Evolutionary conservation across 2,797 vertebrate species (phyloP).

Genomic region (Rhynchotus rufescens): DNA sequence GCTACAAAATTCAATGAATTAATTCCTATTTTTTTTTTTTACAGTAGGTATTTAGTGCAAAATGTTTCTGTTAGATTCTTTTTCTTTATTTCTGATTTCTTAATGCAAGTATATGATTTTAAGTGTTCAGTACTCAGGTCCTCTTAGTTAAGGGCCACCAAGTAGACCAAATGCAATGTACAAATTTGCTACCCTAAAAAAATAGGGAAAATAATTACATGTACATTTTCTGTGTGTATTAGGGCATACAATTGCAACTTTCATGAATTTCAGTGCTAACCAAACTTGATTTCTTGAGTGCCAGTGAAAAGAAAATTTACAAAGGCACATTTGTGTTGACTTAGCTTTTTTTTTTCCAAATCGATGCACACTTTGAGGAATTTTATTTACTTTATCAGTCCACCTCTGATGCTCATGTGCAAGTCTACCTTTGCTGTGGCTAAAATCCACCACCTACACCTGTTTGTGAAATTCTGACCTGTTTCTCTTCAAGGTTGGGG

Average conservation of each 20-base stretch:
- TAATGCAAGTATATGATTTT: not conserved
- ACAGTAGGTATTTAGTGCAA: not conserved
- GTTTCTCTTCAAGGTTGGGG: not conserved
- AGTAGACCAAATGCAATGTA: conserved; percentile 40
- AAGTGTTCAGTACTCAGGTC: not conserved
- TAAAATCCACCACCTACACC: not conserved
- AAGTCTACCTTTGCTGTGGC: not conserved
- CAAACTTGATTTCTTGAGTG: not conserved
- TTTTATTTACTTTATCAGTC: not conserved
- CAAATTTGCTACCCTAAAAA: not conserved
- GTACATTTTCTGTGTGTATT: not conserved
- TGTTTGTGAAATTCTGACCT: not conserved
- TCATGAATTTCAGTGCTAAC: not conserved
- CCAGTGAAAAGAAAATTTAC: not conserved
- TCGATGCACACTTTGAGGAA: not conserved
- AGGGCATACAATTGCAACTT: not conserved
- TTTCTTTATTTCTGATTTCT: not conserved
- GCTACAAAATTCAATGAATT: not conserved
- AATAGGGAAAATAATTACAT: not conserved
- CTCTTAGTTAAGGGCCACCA: not conserved
- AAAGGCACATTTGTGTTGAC: not conserved
- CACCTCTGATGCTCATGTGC: not conserved
- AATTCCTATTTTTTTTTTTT: not conserved
- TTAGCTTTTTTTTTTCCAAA: not conserved
- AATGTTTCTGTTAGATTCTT: not conserved